phyloP scores from a whole-genome alignment of 2,113 vertebrate genomes.

The Lepus europaeus region DNA sequence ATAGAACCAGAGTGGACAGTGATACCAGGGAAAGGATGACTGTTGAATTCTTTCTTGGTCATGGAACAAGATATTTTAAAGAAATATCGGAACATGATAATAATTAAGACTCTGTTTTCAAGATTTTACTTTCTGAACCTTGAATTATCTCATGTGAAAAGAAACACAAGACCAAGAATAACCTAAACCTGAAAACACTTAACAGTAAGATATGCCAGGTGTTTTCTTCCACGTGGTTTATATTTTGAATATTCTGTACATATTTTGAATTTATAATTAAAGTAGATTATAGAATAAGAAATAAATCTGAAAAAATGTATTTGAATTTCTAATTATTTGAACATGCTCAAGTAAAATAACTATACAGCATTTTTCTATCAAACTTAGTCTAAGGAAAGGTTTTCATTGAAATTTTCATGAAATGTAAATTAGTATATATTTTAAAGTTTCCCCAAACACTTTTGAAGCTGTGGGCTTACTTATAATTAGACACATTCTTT shows the following conservation, averaged over 20 bases:
- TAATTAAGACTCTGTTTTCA: background rate
- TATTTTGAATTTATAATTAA: background rate
- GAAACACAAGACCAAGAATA: background rate
- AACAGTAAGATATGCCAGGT: background rate
- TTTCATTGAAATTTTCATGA: slow-evolving; percentile 55
- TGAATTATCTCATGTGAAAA: background rate
- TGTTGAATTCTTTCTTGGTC: background rate
- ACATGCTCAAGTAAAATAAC: background rate
- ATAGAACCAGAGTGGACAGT: background rate
- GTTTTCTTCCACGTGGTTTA: background rate
- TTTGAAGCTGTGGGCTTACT: slow-evolving; percentile 62
- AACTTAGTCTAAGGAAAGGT: background rate
- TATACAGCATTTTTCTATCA: background rate
- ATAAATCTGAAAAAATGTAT: background rate
- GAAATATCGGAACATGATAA: background rate
- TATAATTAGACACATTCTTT: slow-evolving; percentile 59
- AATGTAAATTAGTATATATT: background rate
- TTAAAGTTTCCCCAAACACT: slow-evolving; percentile 4
- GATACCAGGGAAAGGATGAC: background rate
- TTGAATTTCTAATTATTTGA: slow-evolving; percentile 42
- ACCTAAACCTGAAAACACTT: background rate
- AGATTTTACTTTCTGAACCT: background rate
- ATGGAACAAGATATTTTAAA: background rate
- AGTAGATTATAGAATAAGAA: background rate
- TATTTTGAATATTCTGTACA: slow-evolving; percentile 32